Percentiles rank a stretch among this genome's conserved stretches.
Evolutionary conservation across 1,140 invertebrate genomes (phyloP).

Genomic region (Diuraphis noxia): DNA sequence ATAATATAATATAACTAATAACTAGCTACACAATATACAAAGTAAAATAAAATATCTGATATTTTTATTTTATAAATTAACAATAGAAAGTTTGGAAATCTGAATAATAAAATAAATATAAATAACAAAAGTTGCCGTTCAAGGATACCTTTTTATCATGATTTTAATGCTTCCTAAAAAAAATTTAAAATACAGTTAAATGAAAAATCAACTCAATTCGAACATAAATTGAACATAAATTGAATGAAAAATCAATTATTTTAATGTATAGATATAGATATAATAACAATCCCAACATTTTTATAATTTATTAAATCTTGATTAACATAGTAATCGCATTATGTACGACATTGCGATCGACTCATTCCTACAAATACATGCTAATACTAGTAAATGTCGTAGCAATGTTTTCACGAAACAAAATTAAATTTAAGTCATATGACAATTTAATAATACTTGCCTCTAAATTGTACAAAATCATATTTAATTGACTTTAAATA

Average conservation of each 20-base stretch:
- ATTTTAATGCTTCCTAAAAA: not conserved
- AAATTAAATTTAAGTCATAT: not conserved
- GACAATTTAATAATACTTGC: not conserved
- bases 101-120: not conserved
- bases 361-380: not conserved
- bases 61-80: not conserved
- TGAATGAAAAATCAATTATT: too few species aligned
- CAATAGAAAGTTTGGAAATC: not conserved
- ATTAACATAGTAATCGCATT: not conserved
- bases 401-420: not conserved
- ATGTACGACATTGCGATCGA: not conserved
- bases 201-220: too few species aligned
- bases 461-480: not conserved
- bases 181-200: not conserved
- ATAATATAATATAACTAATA: not conserved
- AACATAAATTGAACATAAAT: too few species aligned
- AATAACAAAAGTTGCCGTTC: not conserved
- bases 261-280: too few species aligned
- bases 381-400: too few species aligned
- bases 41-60: not conserved
- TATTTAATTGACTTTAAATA: not conserved
- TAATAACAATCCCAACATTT: not conserved
- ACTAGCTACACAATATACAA: not conserved
- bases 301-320: not conserved
- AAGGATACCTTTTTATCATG: not conserved